Percentiles rank a stretch among this genome's conserved stretches.
phyloP scores from a whole-genome alignment of 2,113 vertebrate genomes.

The Myrmecophaga tridactyla region DNA sequence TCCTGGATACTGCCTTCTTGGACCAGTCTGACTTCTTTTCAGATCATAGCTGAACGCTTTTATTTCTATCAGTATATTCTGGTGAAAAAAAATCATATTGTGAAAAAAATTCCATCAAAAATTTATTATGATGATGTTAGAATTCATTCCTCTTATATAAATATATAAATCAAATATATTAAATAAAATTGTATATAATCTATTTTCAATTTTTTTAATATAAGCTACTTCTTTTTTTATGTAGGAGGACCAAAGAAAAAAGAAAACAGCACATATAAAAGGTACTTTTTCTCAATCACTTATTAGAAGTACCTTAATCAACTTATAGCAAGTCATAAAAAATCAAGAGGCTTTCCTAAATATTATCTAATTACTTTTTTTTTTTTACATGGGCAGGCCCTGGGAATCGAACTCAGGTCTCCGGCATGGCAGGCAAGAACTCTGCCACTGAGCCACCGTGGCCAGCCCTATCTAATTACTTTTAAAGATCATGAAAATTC shows the following conservation, averaged over 20 bases:
- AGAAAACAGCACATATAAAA: constrained; percentile 47
- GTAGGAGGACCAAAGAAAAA: constrained; percentile 67
- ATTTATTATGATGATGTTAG: constrained; percentile 7
- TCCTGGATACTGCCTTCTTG: constrained; percentile 14
- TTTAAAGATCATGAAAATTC: constrained; percentile 11
- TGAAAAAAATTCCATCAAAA: constrained; percentile 9
- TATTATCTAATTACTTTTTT: constrained; percentile 43
- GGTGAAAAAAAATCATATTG: constrained; percentile 23
- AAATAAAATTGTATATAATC: background rate
- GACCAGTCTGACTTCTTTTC: background rate
- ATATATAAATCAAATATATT: constrained; percentile 6
- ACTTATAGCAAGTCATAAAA: background rate
- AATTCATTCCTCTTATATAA: constrained; percentile 9
- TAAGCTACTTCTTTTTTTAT: constrained; percentile 64
- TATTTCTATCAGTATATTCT: constrained; percentile 2
- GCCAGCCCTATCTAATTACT: constrained; percentile 45
- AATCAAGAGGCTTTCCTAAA: constrained; percentile 31
- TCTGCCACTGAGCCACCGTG: no score
- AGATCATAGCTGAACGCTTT: constrained; percentile 1
- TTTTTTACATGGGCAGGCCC: no score
- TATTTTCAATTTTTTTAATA: constrained; percentile 50
- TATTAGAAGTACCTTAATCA: constrained; percentile 40
- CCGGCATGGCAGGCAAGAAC: no score
- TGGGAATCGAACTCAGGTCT: no score
- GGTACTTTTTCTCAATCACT: constrained; percentile 63